Base-by-base conservation (phyloP, 2,113 vertebrate genomes). In the Saimiri boliviensis region DNA sequence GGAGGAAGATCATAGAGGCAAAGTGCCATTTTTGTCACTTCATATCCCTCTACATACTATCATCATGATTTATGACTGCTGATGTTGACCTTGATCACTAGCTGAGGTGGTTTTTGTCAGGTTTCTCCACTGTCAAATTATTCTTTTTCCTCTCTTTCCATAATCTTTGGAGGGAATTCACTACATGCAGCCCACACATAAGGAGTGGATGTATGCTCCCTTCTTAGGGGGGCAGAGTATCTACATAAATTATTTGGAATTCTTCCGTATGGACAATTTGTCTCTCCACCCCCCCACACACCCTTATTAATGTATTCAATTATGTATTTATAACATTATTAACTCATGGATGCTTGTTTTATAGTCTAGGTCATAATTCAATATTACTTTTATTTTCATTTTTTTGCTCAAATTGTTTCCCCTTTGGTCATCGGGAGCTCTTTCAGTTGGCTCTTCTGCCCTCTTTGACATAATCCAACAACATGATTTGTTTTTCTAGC, bases 271-370 rank as follows among this genome's bases (percentile, higher is more conserved):
- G 21, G 73, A 45, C 12, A 63, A 42, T 93, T 87, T 93, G 13
- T 66, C 60, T 93, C 58, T 49, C 87, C 19, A 52, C 66, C 35
- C 42, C 30, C 6, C 35, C 49, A 52, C 3, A 8, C 49, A 52
- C 49, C 14, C 80, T 85, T 89, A 56, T 77, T 90, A 92, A 49
- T 54, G 40, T 90, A 90, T 10, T 94, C 27, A 90, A 73, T 83
- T 5, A 82, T 76, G 52, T 77, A 70, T 93, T 83, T 87, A 77
- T 77, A 83, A 70, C 3, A 37, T 11, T 77, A 86, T 70, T 81
- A 40, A 86, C 37, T 81, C 49, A 52, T 27, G 32, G 30, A 25
- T 74, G 47, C 45, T 89, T 86, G 68, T 93, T 92, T 89, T 92
- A 89, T 45, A 58, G 40, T 42, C 42, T 27, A 40, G 32, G 21